A percentile compares a stretch with the other conserved stretches of the same genome.
phyloP scores from a whole-genome alignment of 2,888 invertebrate species.

The Rhagonycha lutea region DNA sequence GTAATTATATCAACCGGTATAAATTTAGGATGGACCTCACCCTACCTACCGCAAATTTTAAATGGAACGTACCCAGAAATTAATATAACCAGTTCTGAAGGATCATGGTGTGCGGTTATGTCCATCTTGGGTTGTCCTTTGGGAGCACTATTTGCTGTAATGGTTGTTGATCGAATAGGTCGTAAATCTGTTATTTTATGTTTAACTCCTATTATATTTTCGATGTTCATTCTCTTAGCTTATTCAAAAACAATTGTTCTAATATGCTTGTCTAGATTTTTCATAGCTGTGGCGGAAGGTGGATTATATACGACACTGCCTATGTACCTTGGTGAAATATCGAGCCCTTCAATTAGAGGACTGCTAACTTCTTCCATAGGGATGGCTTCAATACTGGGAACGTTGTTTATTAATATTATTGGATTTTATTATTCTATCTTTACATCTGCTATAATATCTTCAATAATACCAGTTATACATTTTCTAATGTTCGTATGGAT shows the following conservation, averaged over 20 bases:
- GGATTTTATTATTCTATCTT: conserved; percentile 63
- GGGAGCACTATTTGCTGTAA: conserved; percentile 65
- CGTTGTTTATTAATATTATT: conserved; percentile 65
- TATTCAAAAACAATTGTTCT: conserved; percentile 61
- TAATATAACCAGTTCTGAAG: conserved; percentile 57
- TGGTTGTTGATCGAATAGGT: conserved; percentile 66
- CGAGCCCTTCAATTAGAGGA: conserved; percentile 61
- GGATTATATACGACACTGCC: conserved; percentile 54
- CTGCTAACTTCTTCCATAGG: conserved; percentile 66
- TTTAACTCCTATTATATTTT: conserved; percentile 53
- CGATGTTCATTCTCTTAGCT: conserved; percentile 66
- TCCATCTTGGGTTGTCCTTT: conserved; percentile 67
- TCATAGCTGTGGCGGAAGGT: conserved; percentile 60
- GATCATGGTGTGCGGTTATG: conserved; percentile 68
- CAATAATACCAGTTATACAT: conserved; percentile 62
- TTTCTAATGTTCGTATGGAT: conserved; percentile 63
- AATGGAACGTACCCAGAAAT: conserved; percentile 55
- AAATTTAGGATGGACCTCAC: conserved; percentile 63
- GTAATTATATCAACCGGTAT: conserved; percentile 46
- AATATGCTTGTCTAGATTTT: conserved; percentile 56
- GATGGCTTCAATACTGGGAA: conserved; percentile 60
- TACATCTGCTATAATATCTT: conserved; percentile 61
- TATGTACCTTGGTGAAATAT: conserved; percentile 65
- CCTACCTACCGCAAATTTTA: conserved; percentile 59
- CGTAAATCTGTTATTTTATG: conserved; percentile 56